phyloP scores from a whole-genome alignment of 2,888 invertebrate genomes.

The Leptura quadrifasciata region DNA sequence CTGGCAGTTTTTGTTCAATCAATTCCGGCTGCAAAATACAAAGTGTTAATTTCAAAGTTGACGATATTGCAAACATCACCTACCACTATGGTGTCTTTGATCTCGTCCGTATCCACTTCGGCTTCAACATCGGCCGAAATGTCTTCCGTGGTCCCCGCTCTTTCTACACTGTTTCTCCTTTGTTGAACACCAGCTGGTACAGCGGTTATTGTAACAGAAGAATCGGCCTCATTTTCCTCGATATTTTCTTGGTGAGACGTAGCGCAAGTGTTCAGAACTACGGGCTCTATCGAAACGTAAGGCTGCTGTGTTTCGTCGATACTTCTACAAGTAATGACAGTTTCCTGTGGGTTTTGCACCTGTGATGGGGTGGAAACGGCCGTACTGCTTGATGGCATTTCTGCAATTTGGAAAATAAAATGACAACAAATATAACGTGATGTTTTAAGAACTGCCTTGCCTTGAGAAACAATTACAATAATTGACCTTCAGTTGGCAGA shows the following conservation, averaged over 20 bases:
- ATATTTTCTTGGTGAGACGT: conserved; percentile 50
- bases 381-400: conserved; percentile 48
- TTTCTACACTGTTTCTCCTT: conserved; percentile 65
- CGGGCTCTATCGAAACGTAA: conserved; percentile 63
- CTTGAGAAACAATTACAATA: background rate
- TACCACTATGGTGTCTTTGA: conserved; percentile 45
- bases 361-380: conserved; percentile 37
- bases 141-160: conserved; percentile 52
- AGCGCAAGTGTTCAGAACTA: conserved; percentile 56
- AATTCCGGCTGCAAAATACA: conserved; percentile 25
- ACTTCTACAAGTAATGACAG: conserved; percentile 54
- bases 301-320: conserved; percentile 57
- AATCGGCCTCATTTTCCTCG: conserved; percentile 36
- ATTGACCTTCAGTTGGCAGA: background rate
- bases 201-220: conserved; percentile 51
- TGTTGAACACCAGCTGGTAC: conserved; percentile 66
- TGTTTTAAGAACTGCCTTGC: background rate
- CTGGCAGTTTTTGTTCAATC: background rate
- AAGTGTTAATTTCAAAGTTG: background rate
- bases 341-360: conserved; percentile 45
- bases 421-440: background rate
- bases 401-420: conserved; percentile 34
- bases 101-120: conserved; percentile 70
- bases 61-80: conserved; percentile 1
- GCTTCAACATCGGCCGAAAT: conserved; percentile 56